Evolutionary conservation across 2,113 vertebrate genomes (phyloP).

Genomic region (Uropsilus gracilis): DNA sequence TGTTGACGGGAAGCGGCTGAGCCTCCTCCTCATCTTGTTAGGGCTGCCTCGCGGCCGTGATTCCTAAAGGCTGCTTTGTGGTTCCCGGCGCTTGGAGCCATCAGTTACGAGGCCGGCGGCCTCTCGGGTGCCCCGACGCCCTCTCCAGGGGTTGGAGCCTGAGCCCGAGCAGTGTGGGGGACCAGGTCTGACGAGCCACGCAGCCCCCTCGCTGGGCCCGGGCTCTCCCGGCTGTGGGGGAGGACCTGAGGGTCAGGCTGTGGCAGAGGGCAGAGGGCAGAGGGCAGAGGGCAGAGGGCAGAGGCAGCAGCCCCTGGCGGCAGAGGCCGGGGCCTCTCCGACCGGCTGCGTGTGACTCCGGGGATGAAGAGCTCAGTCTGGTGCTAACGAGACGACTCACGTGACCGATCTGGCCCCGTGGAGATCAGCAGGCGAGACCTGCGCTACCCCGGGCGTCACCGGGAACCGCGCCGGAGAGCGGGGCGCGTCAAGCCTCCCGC

Average conservation of each 20-base stretch:
- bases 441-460: not conserved
- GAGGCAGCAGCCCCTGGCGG: not conserved
- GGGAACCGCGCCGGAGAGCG: too few relatives aligned
- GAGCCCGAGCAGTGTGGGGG: too few relatives aligned
- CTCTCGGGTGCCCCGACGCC: too few relatives aligned
- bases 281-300: not conserved
- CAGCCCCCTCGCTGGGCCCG: not conserved
- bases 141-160: too few relatives aligned
- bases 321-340: not conserved
- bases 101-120: too few relatives aligned
- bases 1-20: too few relatives aligned
- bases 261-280: not conserved
- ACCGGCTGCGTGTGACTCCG: not conserved
- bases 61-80: too few relatives aligned
- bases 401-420: not conserved
- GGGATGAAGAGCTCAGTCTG: slow-evolving; percentile 23
- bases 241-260: not conserved
- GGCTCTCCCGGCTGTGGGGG: not conserved
- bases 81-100: too few relatives aligned
- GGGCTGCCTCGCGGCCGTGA: too few relatives aligned
- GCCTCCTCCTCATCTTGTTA: too few relatives aligned
- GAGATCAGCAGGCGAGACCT: slow-evolving; percentile 45
- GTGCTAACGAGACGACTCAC: not conserved
- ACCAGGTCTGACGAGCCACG: too few relatives aligned
- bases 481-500: too few relatives aligned